Evolutionary conservation across 1,140 invertebrate species (phyloP), one percentile per base, ranked within the genome.

Genomic region (Pseudoatta argentina): DNA sequence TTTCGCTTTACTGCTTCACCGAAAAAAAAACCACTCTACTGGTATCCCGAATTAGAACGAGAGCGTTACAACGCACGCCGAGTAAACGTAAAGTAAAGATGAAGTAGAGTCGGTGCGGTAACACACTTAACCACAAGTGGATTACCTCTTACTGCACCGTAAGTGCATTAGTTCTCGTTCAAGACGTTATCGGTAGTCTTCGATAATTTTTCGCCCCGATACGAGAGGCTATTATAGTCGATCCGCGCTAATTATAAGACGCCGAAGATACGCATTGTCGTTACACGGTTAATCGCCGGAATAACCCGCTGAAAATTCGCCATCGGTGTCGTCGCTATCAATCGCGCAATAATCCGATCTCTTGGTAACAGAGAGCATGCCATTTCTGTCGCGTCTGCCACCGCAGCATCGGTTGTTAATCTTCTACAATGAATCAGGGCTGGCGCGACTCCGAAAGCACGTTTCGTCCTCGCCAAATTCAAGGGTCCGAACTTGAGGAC

Each of bases 401-500:
- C 34, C 34, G 75, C 77, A 55, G 55, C 79, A 73, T 73, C 67
- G 55, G 39, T 75, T 71, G 82, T 90, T 81, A 75, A 90, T 91
- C 83, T 87, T 75, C 55, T 55, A 48, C 72, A 79, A 88, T 86
- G 83, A 85, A 77, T 88, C 87, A 87, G 69, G 59, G 57, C 61
- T 91, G 89, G 83, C 88, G 88, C 64, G 69, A 57, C 48, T 88
- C 88, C 88, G 77, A 89, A 86, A 27, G 18, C 39, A 48, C 55
- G 30, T 30, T 14, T 48, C 72, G 72, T 82, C 53, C 61, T 88
- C 86, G 77, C 89, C 73, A 81, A 61, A 83, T 88, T 91, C 87
- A 91, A 91, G 89, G 85, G 75, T 88, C 21, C 76, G 81, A 88
- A 91, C 87, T 88, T 87, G 85, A 77, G 53, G 78, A 76, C 44